Evolutionary conservation across 2,888 invertebrate species (phyloP), one percentile per base, ranked within the genome.

Genomic region (Tuta absoluta): DNA sequence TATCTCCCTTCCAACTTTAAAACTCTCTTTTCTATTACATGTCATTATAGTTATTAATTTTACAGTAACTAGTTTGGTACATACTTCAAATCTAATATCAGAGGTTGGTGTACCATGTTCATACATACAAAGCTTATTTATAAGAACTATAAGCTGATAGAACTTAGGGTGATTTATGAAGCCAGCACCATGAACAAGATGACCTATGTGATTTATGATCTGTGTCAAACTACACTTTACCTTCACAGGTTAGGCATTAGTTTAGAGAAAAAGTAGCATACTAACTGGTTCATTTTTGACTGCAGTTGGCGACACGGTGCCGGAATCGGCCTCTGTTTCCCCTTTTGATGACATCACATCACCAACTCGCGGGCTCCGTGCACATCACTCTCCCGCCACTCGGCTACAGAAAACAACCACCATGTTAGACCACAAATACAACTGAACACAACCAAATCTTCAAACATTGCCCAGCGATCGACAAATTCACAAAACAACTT

Each of bases 271-370:
- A 48, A 58, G 53, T 77, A 23, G 51, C 23, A 23, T 53, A 86
- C 82, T 84, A 71, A 91, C 90, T 83, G 88, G 88, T 86, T 91
- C 91, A 90, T 88, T 91, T 86, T 91, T 91, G 67, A 89, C 84
- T 77, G 76, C 75, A 71, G 87, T 90, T 66, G 92, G 92, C 76
- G 92, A 92, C 82, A 91, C 86, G 74, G 92, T 91, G 89, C 92
- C 92, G 73, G 92, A 92, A 75, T 92, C 92, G 86, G 92, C 92
- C 86, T 92, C 92, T 79, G 92, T 91, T 89, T 92, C 92, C 84
- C 91, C 91, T 87, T 91, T 89, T 85, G 91, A 91, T 91, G 92
- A 92, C 92, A 92, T 92, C 91, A 91, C 92, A 91, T 86, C 84
- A 85, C 86, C 86, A 87, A 80, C 75, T 85, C 86, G 82, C 82